Conservation (phyloP, 1,140 invertebrate species). For the Armadillidium nasatum region DNA sequence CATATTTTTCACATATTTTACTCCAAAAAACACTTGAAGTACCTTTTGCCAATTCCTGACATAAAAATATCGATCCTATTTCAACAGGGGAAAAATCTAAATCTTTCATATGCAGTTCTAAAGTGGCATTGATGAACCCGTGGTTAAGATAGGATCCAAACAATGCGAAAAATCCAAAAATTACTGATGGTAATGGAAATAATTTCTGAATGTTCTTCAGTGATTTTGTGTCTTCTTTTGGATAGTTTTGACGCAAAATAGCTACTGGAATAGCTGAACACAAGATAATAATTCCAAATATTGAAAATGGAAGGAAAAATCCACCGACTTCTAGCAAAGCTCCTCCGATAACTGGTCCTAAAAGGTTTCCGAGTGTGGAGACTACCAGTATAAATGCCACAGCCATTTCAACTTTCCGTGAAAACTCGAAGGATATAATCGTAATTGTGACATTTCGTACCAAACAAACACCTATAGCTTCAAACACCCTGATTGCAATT, state of each 20-base stretch:
- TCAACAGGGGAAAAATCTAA: conserved; percentile 68
- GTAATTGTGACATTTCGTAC: conserved; percentile 9
- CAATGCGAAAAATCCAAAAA: conserved; percentile 62
- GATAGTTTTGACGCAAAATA: conserved; percentile 45
- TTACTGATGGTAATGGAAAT: conserved; percentile 46
- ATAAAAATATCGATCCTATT: conserved; percentile 77
- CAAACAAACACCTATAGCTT: conserved; percentile 14
- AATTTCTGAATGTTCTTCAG: conserved; percentile 57
- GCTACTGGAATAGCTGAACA: conserved; percentile 36
- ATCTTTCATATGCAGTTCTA: conserved; percentile 73
- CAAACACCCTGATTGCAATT: not conserved
- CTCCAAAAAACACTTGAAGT: conserved; percentile 74
- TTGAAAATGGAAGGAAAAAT: conserved; percentile 47
- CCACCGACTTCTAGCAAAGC: conserved; percentile 46
- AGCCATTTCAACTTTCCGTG: conserved; percentile 14
- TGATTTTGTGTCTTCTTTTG: conserved; percentile 47
- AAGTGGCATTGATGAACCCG: conserved; percentile 71
- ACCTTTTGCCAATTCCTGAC: conserved; percentile 79
- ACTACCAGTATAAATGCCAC: not conserved
- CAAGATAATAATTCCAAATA: conserved; percentile 46
- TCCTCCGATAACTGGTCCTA: conserved; percentile 47
- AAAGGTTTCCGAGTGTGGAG: conserved; percentile 2
- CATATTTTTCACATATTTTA: conserved; percentile 65
- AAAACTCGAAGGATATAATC: conserved; percentile 21
- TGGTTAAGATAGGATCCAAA: conserved; percentile 71